Base-by-base conservation (phyloP, 1,140 invertebrate genomes). In the Psix sp. region DNA sequence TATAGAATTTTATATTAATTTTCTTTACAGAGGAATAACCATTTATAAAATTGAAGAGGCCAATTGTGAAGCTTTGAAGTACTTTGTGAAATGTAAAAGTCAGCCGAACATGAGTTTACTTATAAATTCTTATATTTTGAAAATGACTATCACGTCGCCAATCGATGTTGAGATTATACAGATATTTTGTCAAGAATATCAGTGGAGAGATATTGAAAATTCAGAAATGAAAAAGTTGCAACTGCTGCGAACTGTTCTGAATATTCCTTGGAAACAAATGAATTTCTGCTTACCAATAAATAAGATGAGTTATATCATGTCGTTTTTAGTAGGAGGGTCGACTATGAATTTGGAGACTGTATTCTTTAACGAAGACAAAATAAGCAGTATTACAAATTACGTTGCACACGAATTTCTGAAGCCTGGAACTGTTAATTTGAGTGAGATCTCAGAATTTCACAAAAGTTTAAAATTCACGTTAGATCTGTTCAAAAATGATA, bases 261-360 rank as follows among this genome's bases (percentile, higher is more conserved):
- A 60, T 10, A 43, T 74, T 18, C 18, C 51, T 0, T 74, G 57
- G 57, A 15, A 40, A 26, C 18, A 42, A 4, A 21, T 65, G 5
- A 52, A 29, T 7, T 65, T 68, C 11, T 68, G 56, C 10, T n/a
- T 60, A 6, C 72, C 72, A 6, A 54, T 74, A 11, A 62, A 65
- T 18, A 59, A 45, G 14, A 33, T 74, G 0, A 74, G 63, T 35
- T 57, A 60, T 11, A 62, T 70, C 0, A 7, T 70, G 5, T 45
- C 40, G n/a, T 63, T 57, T n/a, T 31, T 74, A 0, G 16, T 40
- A 1, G 43, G 57, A 2, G 52, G 51, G 5, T 42, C 24, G 0
- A n/a, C 5, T 0, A n/a, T n/a, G 11, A 11, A 0, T 5, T 4
- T 24, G 1, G 16, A 62, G n/a, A 1, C 9, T n/a, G 11, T 40